These are phyloP conservation scores for Xylophagus ater DNA, from an alignment of 2,888 invertebrate genomes.

Conservation along the genomic window DNA sequence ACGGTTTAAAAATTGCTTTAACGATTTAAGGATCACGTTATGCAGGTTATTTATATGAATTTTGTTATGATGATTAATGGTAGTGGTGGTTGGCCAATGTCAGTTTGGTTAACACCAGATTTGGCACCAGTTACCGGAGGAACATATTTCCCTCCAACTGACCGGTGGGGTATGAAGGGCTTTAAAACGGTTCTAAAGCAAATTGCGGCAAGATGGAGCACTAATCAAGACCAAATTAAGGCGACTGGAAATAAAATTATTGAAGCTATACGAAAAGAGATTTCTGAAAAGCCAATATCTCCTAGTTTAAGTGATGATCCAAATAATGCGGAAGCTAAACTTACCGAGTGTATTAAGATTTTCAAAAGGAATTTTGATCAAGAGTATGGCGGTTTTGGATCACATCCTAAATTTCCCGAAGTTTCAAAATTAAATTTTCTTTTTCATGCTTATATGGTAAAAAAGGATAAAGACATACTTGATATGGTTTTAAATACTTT, in stretches of 20 bases:
- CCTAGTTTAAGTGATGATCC: constrained; percentile 25
- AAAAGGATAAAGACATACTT: constrained; percentile 38
- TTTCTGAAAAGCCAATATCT: constrained; percentile 20
- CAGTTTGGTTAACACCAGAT: constrained; percentile 84
- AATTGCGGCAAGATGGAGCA: constrained; percentile 67
- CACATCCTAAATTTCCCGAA: constrained; percentile 88
- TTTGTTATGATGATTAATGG: constrained; percentile 70
- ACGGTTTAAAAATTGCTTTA: constrained; percentile 80
- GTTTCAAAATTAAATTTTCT: constrained; percentile 80
- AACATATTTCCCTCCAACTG: constrained; percentile 86
- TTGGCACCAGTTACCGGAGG: constrained; percentile 81
- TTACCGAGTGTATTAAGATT: constrained; percentile 49
- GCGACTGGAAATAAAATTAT: constrained; percentile 51
- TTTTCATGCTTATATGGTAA: constrained; percentile 57
- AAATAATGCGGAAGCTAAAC: constrained; percentile 45
- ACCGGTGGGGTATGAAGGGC: constrained; percentile 69
- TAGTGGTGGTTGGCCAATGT: constrained; percentile 91
- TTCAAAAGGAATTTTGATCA: constrained; percentile 48
- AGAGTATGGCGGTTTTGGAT: constrained; percentile 75
- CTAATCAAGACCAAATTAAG: constrained; percentile 48
- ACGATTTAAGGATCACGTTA: constrained; percentile 84
- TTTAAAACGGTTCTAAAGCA: constrained; percentile 66
- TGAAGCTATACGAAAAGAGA: constrained; percentile 25
- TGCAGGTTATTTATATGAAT: constrained; percentile 89
- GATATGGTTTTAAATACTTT: constrained; percentile 74